A percentile compares a stretch with the other conserved stretches of the same genome.
These are phyloP conservation scores for Cepphus grylle DNA, from an alignment of 2,113 vertebrate genomes.

Conservation along the genomic window DNA sequence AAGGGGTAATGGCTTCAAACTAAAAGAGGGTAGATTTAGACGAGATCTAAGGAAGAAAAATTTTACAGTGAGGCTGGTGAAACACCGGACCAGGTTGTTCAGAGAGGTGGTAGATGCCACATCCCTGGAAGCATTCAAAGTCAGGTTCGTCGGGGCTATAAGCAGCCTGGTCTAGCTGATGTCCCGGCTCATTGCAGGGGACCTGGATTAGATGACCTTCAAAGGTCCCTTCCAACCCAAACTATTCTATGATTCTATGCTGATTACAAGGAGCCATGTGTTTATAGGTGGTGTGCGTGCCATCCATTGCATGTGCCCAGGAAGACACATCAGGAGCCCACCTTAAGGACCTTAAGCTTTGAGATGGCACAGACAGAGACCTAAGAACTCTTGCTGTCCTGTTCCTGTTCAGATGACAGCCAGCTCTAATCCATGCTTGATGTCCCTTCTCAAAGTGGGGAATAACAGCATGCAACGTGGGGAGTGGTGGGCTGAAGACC, in stretches of 20 bases:
- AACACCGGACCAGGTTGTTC: background rate
- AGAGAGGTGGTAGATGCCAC: background rate
- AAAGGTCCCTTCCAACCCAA: background rate
- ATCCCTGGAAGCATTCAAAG: background rate
- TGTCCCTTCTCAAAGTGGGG: background rate
- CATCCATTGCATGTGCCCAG: background rate
- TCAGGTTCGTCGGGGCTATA: background rate
- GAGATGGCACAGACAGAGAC: background rate
- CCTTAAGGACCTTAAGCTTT: background rate
- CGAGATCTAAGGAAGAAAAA: background rate
- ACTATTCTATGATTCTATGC: background rate
- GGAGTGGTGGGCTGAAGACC: background rate
- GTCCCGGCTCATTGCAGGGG: background rate
- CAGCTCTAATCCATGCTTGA: background rate
- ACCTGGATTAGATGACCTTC: background rate
- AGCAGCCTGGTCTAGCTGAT: background rate
- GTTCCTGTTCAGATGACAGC: background rate
- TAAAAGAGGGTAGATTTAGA: background rate
- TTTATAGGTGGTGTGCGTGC: background rate
- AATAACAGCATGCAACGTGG: background rate
- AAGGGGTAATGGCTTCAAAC: background rate
- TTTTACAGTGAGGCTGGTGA: background rate
- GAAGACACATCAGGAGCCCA: background rate
- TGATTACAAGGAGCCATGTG: background rate
- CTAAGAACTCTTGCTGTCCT: background rate